These are phyloP conservation scores for Microctonus brassicae DNA, from an alignment of 2,888 invertebrate genomes.

Conservation along the genomic window DNA sequence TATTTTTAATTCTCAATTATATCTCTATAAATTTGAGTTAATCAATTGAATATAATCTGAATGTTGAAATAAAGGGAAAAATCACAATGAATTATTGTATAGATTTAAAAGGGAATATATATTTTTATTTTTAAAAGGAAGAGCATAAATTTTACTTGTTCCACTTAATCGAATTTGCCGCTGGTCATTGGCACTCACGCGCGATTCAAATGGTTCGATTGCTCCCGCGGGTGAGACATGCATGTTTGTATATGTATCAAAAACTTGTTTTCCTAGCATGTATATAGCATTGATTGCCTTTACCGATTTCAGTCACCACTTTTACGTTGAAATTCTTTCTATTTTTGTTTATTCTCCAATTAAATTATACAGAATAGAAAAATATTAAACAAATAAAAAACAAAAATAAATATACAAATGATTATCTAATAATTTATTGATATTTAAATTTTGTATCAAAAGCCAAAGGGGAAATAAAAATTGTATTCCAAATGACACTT, in stretches of 20 bases:
- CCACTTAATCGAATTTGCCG: constrained; percentile 23
- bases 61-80: neutral
- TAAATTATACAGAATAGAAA: neutral
- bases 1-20: neutral
- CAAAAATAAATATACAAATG: neutral
- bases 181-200: neutral
- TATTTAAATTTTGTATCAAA: too few relatives aligned
- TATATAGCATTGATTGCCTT: neutral
- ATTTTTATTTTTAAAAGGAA: constrained; percentile 17
- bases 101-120: constrained; percentile 7
- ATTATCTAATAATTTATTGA: neutral
- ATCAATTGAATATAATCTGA: neutral
- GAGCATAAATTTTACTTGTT: constrained; percentile 21
- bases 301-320: constrained; percentile 8
- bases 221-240: constrained; percentile 20
- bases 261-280: constrained; percentile 11
- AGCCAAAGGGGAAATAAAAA: neutral
- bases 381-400: neutral
- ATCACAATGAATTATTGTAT: neutral
- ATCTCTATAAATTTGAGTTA: neutral
- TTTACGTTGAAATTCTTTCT: neutral
- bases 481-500: neutral
- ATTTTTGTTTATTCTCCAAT: neutral
- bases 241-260: neutral
- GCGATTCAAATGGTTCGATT: constrained; percentile 7